A percentile compares a stretch with the other conserved stretches of the same genome.
Conservation (phyloP, 2,888 invertebrate species). For the Drosophila ochracea region DNA sequence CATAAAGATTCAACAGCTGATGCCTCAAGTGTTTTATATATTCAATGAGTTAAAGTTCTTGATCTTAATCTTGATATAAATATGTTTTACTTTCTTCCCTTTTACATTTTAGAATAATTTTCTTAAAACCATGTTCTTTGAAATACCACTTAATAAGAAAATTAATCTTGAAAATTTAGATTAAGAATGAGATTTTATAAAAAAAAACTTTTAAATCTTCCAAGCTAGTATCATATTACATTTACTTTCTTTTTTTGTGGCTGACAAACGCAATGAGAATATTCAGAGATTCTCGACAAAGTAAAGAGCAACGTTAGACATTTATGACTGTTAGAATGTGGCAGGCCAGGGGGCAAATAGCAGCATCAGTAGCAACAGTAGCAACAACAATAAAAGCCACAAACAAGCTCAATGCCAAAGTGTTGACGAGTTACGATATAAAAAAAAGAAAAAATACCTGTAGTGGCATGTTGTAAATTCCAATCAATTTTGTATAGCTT, state of each 20-base stretch:
- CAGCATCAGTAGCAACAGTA: slow-evolving; percentile 24
- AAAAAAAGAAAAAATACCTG: slow-evolving; percentile 39
- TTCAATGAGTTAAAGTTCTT: neutral
- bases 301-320: slow-evolving; percentile 23
- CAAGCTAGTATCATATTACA: neutral
- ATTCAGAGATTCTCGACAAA: neutral
- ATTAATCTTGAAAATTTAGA: neutral
- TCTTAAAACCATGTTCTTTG: neutral
- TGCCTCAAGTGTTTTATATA: neutral
- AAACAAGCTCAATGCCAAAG: slow-evolving; percentile 54
- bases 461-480: slow-evolving; percentile 72
- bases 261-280: slow-evolving; percentile 14
- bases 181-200: neutral
- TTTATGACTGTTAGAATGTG: slow-evolving; percentile 34
- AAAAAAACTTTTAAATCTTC: neutral
- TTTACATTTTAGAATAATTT: neutral
- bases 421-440: slow-evolving; percentile 53
- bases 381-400: slow-evolving; percentile 48
- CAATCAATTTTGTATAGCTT: slow-evolving; percentile 81
- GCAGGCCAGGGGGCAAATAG: slow-evolving; percentile 36
- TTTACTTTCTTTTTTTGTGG: neutral
- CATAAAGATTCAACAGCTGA: neutral
- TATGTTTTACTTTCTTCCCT: neutral
- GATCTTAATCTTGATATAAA: neutral
- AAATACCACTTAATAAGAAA: neutral